Evolutionary conservation across 2,888 invertebrate genomes (phyloP).

Genomic region (Aspidiotus destructor): DNA sequence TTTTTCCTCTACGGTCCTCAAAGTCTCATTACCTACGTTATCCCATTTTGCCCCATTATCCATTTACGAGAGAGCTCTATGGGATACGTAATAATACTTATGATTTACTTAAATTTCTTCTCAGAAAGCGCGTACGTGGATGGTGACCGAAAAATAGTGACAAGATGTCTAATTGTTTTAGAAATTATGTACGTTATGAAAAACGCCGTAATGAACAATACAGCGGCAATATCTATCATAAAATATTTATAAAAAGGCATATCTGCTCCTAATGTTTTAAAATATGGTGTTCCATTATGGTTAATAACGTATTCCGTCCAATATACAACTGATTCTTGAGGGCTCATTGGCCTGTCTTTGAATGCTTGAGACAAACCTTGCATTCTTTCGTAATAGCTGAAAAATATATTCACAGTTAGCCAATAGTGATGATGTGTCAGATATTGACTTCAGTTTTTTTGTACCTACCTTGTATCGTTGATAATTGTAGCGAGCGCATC

Average conservation of each 20-base stretch:
- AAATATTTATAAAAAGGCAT: conserved; percentile 12
- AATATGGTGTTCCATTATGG: conserved; percentile 11
- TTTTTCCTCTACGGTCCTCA: too few species aligned
- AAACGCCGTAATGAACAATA: background rate
- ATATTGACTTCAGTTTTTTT: background rate
- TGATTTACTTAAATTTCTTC: too few species aligned
- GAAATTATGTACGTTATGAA: too few species aligned
- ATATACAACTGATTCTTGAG: conserved; percentile 12
- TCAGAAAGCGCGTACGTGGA: too few species aligned
- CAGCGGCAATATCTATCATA: background rate
- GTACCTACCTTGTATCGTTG: conserved; percentile 2
- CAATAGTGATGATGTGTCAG: too few species aligned
- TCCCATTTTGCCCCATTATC: too few species aligned
- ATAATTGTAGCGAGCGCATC: conserved; percentile 3
- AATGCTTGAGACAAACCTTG: conserved; percentile 6
- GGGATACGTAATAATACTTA: too few species aligned
- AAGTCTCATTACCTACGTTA: too few species aligned
- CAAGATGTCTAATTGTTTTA: too few species aligned
- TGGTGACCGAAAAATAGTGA: too few species aligned
- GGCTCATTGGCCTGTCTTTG: conserved; percentile 11
- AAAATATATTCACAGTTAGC: background rate
- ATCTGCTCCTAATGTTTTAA: background rate
- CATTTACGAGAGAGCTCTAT: too few species aligned
- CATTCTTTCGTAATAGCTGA: conserved; percentile 6
- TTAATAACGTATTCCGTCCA: conserved; percentile 13